Evolutionary conservation across 1,140 invertebrate species (phyloP).

Genomic region (Neomicropteryx cornuta): DNA sequence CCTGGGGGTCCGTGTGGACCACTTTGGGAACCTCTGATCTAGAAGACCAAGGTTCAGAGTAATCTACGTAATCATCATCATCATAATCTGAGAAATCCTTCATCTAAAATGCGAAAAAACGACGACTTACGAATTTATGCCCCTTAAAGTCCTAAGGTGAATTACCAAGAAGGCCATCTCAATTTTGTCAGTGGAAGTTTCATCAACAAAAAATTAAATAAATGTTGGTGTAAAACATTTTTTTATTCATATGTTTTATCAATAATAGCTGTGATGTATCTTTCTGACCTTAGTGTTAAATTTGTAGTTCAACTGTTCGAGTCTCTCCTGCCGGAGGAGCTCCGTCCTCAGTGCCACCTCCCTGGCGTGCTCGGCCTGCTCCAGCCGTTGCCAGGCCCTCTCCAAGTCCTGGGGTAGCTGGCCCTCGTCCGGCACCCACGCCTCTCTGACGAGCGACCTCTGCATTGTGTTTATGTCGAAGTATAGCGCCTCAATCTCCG

Average conservation of each 20-base stretch:
- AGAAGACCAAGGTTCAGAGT: too few relatives aligned
- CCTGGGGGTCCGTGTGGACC: too few relatives aligned
- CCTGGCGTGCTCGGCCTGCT: slow-evolving; percentile 88
- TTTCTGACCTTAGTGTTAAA: slow-evolving; percentile 95
- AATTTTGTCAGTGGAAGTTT: too few relatives aligned
- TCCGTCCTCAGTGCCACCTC: slow-evolving; percentile 90
- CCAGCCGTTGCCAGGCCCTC: slow-evolving; percentile 82
- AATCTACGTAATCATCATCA: too few relatives aligned
- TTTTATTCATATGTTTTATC: too few relatives aligned
- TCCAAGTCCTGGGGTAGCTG: slow-evolving; percentile 87
- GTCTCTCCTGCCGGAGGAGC: slow-evolving; percentile 80
- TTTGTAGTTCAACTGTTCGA: slow-evolving; percentile 92
- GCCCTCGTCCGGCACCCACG: slow-evolving; percentile 84
- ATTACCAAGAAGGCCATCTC: too few relatives aligned
- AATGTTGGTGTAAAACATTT: neutral
- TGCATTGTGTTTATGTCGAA: slow-evolving; percentile 95
- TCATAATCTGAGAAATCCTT: too few relatives aligned
- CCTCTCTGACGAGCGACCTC: slow-evolving; percentile 84
- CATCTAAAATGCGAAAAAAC: too few relatives aligned
- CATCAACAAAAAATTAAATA: slow-evolving; percentile 1
- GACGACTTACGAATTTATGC: too few relatives aligned
- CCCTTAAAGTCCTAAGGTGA: too few relatives aligned
- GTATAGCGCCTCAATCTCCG: slow-evolving; percentile 92
- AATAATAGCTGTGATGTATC: too few relatives aligned
- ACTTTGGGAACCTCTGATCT: too few relatives aligned